Evolutionary conservation across 2,888 invertebrate species (phyloP).

Genomic region (Heteropelma amictum): DNA sequence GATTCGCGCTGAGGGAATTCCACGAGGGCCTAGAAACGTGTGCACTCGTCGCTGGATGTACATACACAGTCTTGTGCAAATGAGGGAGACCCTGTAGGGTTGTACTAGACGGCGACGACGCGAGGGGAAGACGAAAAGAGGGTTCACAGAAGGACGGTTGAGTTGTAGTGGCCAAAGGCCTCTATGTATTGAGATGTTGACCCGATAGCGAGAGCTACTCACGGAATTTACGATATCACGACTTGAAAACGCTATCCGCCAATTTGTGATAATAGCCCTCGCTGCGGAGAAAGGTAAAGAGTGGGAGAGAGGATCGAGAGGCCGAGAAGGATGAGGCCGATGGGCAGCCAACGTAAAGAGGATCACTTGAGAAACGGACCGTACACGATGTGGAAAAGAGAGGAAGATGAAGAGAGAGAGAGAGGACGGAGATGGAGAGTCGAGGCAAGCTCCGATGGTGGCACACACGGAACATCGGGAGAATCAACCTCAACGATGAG

Average conservation of each 20-base stretch:
- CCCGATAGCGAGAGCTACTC: conserved; percentile 59
- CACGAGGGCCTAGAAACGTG: conserved; percentile 37
- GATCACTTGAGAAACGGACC: conserved; percentile 30
- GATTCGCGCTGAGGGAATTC: conserved; percentile 44
- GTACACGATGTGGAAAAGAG: conserved; percentile 2
- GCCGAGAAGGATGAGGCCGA: conserved; percentile 45
- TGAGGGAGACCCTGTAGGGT: conserved; percentile 13
- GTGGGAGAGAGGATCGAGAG: conserved; percentile 12
- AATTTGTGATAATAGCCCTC: conserved; percentile 66
- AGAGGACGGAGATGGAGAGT: conserved; percentile 17
- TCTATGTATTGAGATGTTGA: conserved; percentile 64
- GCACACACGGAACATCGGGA: conserved; percentile 31
- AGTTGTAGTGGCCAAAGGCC: conserved; percentile 57
- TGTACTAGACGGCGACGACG: conserved; percentile 28
- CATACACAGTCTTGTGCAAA: neutral
- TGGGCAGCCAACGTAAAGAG: conserved; percentile 30
- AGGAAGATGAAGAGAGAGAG: conserved; percentile 12
- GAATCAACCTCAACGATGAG: conserved; percentile 46
- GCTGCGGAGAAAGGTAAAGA: conserved; percentile 14
- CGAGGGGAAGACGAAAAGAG: conserved; percentile 17
- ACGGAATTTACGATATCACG: conserved; percentile 65
- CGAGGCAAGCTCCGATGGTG: conserved; percentile 27
- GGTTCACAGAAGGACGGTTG: conserved; percentile 31
- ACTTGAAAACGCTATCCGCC: conserved; percentile 66
- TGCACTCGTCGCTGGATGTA: neutral